A percentile compares a stretch with the other conserved stretches of the same genome.
phyloP scores from a whole-genome alignment of 2,888 invertebrate genomes.

The Lucinisca nassula region DNA sequence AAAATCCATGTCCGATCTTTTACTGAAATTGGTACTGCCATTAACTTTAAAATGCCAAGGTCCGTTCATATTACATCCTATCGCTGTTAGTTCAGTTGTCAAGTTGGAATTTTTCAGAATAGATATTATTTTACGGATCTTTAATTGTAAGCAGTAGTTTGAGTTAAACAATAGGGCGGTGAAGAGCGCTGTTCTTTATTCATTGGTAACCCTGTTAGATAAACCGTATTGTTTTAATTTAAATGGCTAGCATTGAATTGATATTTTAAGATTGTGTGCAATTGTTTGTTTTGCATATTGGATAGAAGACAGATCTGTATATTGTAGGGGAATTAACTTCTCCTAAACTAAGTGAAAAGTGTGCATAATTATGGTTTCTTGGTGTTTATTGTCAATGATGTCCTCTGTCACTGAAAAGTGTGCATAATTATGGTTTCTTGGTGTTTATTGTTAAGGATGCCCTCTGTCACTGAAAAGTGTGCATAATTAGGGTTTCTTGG shows the following conservation, averaged over 20 bases:
- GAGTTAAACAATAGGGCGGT: neutral
- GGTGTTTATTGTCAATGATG: too few species aligned
- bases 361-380: too few species aligned
- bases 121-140: neutral
- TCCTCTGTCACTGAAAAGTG: too few species aligned
- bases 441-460: too few species aligned
- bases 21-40: too few species aligned
- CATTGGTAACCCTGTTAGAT: neutral
- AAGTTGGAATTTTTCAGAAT: neutral
- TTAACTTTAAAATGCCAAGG: too few species aligned
- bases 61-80: too few species aligned
- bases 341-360: too few species aligned
- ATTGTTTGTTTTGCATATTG: neutral
- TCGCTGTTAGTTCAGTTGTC: neutral
- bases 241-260: neutral
- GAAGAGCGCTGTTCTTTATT: neutral
- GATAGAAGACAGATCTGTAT: neutral
- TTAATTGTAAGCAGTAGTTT: neutral
- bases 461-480: too few species aligned
- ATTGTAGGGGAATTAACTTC: neutral
- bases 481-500: too few species aligned
- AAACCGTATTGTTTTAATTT: constrained; percentile 3
- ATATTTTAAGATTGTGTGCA: neutral
- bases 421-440: too few species aligned
- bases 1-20: too few species aligned